Conservation (phyloP, 2,888 invertebrate genomes). For the Caradrina clavipalpis region DNA sequence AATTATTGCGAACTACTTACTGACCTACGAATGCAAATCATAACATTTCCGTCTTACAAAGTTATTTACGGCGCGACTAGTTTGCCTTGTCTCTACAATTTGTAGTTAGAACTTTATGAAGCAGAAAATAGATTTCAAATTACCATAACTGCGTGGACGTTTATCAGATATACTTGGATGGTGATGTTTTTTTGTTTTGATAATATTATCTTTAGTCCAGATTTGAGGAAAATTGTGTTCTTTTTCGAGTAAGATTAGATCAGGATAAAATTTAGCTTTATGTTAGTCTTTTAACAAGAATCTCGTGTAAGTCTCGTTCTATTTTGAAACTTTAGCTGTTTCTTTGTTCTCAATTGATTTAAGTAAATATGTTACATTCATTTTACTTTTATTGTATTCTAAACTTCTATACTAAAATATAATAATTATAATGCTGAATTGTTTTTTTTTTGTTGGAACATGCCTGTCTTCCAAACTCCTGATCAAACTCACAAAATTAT, state of each 20-base stretch:
- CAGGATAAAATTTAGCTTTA: slow-evolving; percentile 12
- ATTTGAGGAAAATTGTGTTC: slow-evolving; percentile 39
- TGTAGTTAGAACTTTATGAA: slow-evolving; percentile 22
- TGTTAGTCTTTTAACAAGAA: slow-evolving; percentile 34
- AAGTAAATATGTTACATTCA: slow-evolving; percentile 1
- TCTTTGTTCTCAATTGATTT: slow-evolving; percentile 14
- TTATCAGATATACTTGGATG: slow-evolving; percentile 18
- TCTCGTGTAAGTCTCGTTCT: slow-evolving; percentile 18
- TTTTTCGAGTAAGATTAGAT: slow-evolving; percentile 22
- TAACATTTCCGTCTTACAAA: slow-evolving; percentile 74
- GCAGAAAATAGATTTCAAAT: slow-evolving; percentile 32
- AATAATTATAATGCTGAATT: too few relatives aligned
- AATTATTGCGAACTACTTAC: slow-evolving; percentile 71
- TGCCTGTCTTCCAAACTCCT: too few relatives aligned
- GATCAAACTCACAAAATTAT: too few relatives aligned
- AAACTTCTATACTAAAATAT: too few relatives aligned
- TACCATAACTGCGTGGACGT: slow-evolving; percentile 18
- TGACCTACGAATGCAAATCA: slow-evolving; percentile 75
- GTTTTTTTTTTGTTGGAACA: too few relatives aligned
- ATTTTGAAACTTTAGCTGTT: slow-evolving; percentile 14
- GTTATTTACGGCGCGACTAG: slow-evolving; percentile 70
- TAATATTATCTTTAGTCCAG: slow-evolving; percentile 18
- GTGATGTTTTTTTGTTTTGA: slow-evolving; percentile 6
- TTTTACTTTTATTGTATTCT: background rate
- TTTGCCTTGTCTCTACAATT: slow-evolving; percentile 22